phyloP scores from a whole-genome alignment of 2,113 vertebrate genomes.

The Piprites chloris region DNA sequence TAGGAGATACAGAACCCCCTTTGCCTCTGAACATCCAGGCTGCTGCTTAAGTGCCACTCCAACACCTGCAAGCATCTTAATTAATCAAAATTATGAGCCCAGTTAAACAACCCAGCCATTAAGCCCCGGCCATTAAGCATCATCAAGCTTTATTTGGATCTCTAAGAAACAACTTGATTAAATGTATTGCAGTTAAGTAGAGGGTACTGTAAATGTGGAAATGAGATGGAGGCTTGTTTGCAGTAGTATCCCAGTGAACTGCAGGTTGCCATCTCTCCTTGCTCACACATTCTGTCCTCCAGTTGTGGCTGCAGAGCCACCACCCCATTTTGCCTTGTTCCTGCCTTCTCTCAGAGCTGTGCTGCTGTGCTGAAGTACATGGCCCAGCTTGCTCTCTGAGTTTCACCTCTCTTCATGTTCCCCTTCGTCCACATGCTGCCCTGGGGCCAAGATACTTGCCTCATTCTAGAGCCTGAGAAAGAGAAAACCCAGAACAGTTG shows the following conservation, averaged over 20 bases:
- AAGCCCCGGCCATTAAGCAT: conserved; percentile 36
- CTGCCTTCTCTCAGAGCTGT: not conserved
- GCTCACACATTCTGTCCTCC: not conserved
- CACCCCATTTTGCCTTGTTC: not conserved
- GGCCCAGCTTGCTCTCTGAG: not conserved
- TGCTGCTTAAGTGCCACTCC: conserved; percentile 18
- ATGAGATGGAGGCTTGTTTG: not conserved
- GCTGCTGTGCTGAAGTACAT: not conserved
- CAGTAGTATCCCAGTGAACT: not conserved
- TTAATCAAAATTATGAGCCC: conserved; percentile 59
- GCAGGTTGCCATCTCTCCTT: not conserved
- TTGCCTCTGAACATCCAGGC: conserved; percentile 11
- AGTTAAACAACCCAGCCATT: conserved; percentile 50
- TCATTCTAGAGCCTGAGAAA: not conserved
- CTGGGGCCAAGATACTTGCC: not conserved
- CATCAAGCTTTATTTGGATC: conserved; percentile 57
- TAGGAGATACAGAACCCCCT: not conserved
- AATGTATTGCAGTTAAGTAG: conserved; percentile 26
- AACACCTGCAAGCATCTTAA: conserved; percentile 57
- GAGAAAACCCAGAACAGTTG: not conserved
- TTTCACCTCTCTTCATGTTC: not conserved
- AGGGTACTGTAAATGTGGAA: not conserved
- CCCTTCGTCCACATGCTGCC: not conserved
- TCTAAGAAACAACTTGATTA: conserved; percentile 60
- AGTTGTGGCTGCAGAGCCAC: not conserved